These are phyloP conservation scores for Acrossocheilus wenchowensis DNA, from an alignment of 2,797 vertebrate genomes.

Conservation along the genomic window DNA sequence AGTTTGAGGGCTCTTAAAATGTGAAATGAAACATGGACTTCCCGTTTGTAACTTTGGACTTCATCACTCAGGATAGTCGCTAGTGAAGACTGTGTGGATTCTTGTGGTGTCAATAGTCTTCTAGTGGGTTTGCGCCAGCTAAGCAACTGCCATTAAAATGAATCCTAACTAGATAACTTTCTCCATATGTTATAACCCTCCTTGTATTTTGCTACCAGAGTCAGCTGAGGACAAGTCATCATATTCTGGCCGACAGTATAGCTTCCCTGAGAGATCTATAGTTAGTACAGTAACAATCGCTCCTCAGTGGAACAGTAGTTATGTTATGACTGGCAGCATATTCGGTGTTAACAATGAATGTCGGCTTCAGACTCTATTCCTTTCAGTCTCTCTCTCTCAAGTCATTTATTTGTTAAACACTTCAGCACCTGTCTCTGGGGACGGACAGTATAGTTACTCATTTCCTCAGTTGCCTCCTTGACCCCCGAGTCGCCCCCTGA, in stretches of 20 bases:
- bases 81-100: neutral
- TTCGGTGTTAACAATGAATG: constrained; percentile 68
- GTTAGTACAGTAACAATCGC: constrained; percentile 10
- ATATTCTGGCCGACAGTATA: neutral
- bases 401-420: constrained; percentile 77
- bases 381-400: constrained; percentile 62
- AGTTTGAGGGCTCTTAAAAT: neutral
- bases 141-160: neutral
- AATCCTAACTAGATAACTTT: neutral
- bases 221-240: constrained; percentile 5
- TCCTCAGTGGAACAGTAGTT: constrained; percentile 64
- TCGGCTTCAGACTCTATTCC: constrained; percentile 65
- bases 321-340: constrained; percentile 65
- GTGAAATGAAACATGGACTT: neutral
- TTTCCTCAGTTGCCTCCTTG: constrained; percentile 18
- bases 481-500: neutral
- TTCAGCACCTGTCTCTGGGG: constrained; percentile 71
- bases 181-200: neutral
- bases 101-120: neutral
- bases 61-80: neutral
- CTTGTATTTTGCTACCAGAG: neutral
- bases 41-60: neutral
- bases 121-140: neutral
- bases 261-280: neutral
- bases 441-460: constrained; percentile 18